Evolutionary conservation across 1,140 invertebrate species (phyloP).

Genomic region (Mamestra configurata): DNA sequence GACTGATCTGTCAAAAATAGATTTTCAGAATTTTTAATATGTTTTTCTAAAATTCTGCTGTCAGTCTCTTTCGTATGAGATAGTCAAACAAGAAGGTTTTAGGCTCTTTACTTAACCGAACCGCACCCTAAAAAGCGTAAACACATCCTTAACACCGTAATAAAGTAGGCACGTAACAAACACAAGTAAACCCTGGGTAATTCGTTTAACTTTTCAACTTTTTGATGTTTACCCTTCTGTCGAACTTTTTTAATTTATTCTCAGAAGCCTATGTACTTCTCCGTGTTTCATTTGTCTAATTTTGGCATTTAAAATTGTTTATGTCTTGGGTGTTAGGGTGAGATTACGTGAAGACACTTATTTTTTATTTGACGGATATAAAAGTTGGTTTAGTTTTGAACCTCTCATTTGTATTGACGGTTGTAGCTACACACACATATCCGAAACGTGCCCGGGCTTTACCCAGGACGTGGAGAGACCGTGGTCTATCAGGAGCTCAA

Average conservation of each 20-base stretch:
- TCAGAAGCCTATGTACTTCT: constrained; percentile 20
- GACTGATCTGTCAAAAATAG: no score
- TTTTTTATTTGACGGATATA: background rate
- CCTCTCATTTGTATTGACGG: no score
- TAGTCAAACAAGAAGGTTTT: no score
- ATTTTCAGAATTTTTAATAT: no score
- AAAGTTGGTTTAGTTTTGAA: background rate
- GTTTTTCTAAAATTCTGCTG: no score
- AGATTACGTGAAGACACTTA: background rate
- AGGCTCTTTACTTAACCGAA: background rate
- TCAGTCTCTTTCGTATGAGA: no score
- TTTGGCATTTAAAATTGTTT: constrained; percentile 8
- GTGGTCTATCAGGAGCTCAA: no score
- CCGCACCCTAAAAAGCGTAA: background rate
- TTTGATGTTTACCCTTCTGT: constrained; percentile 66
- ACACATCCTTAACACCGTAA: background rate
- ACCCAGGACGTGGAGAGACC: no score
- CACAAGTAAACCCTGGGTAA: background rate
- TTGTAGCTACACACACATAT: no score
- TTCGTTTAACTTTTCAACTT: constrained; percentile 55
- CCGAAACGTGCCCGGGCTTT: no score
- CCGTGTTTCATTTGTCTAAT: constrained; percentile 20
- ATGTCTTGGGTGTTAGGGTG: background rate
- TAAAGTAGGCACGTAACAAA: background rate
- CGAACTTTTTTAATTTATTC: constrained; percentile 74